Percentiles rank a stretch among this genome's conserved stretches.
phyloP scores from a whole-genome alignment of 1,140 invertebrate genomes.

The Cydia amplana region DNA sequence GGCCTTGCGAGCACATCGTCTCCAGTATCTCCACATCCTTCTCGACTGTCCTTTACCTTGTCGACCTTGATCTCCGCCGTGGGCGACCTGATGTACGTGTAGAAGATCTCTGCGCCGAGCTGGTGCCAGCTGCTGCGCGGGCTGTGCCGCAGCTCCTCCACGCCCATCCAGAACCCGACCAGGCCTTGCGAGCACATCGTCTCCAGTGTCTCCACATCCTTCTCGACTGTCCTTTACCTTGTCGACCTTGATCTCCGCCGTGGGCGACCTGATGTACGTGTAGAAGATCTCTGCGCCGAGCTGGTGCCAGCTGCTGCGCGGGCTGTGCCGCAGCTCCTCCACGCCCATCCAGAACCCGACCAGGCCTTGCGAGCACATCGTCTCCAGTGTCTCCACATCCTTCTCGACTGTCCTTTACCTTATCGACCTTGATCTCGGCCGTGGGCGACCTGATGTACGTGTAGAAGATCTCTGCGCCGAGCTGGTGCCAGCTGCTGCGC shows the following conservation, averaged over 20 bases:
- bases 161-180: slow-evolving; percentile 91
- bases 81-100: slow-evolving; percentile 90
- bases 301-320: slow-evolving; percentile 89
- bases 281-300: slow-evolving; percentile 95
- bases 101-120: slow-evolving; percentile 93
- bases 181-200: slow-evolving; percentile 89
- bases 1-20: slow-evolving; percentile 88
- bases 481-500: slow-evolving; percentile 88
- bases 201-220: too few relatives aligned
- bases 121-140: slow-evolving; percentile 89
- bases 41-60: slow-evolving; percentile 79
- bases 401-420: slow-evolving; percentile 71
- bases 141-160: slow-evolving; percentile 89
- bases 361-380: slow-evolving; percentile 88
- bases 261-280: slow-evolving; percentile 89
- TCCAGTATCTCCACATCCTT: too few relatives aligned
- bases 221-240: slow-evolving; percentile 79
- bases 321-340: slow-evolving; percentile 88
- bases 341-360: slow-evolving; percentile 93
- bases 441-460: slow-evolving; percentile 90
- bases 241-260: slow-evolving; percentile 88
- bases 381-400: too few relatives aligned
- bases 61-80: slow-evolving; percentile 89
- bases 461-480: slow-evolving; percentile 95
- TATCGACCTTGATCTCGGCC: slow-evolving; percentile 89